A percentile compares a stretch with the other conserved stretches of the same genome.
Evolutionary conservation across 2,113 vertebrate genomes (phyloP).

Genomic region (Aspidoscelis tigris): DNA sequence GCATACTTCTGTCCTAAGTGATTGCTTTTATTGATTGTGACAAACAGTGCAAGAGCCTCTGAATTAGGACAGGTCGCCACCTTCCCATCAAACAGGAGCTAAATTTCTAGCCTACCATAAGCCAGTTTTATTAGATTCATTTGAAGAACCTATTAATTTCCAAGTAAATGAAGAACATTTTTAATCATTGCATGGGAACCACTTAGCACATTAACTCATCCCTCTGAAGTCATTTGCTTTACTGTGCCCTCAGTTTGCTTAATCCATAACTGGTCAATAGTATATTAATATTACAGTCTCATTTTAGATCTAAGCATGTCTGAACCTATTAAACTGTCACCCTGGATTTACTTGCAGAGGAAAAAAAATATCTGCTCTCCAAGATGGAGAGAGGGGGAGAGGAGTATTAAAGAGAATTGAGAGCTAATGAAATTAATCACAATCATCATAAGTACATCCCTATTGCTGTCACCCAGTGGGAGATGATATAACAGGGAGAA

Average conservation of each 20-base stretch:
- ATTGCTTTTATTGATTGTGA: constrained; percentile 18
- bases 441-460: constrained; percentile 65
- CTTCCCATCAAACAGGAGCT: constrained; percentile 47
- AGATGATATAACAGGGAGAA: constrained; percentile 62
- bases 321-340: constrained; percentile 85
- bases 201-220: constrained; percentile 71
- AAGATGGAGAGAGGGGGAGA: constrained; percentile 58
- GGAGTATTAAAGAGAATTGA: constrained; percentile 70
- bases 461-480: constrained; percentile 68
- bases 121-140: constrained; percentile 72
- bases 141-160: constrained; percentile 73
- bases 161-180: constrained; percentile 73
- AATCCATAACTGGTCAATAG: constrained; percentile 80
- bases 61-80: constrained; percentile 42
- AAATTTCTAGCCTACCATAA: constrained; percentile 44
- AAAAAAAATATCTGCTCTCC: constrained; percentile 72
- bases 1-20: background rate
- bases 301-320: constrained; percentile 76
- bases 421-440: constrained; percentile 80
- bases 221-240: constrained; percentile 72
- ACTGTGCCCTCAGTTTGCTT: constrained; percentile 67
- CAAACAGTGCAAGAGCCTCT: constrained; percentile 32
- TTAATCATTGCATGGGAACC: constrained; percentile 65
- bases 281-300: constrained; percentile 82
- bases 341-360: constrained; percentile 79